Evolutionary conservation across 1,140 invertebrate genomes (phyloP).

Genomic region (Pogonognathellus flavescens): DNA sequence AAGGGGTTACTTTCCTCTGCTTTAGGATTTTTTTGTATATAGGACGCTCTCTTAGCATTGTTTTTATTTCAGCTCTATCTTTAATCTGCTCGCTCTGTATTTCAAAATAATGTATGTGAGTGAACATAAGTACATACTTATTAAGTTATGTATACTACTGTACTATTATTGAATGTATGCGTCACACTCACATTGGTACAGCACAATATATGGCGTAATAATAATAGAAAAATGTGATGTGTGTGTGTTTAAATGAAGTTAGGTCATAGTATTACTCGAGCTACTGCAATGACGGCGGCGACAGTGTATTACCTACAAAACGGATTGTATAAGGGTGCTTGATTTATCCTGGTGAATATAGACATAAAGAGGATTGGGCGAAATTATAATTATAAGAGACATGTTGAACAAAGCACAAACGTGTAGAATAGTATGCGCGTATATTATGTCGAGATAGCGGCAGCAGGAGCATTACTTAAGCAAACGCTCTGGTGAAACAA

Average conservation of each 20-base stretch:
- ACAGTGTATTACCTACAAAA: background rate
- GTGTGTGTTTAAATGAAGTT: background rate
- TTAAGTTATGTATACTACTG: slow-evolving; percentile 11
- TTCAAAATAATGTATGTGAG: slow-evolving; percentile 36
- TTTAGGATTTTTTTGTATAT: slow-evolving; percentile 7
- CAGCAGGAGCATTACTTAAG: background rate
- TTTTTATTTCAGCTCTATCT: slow-evolving; percentile 34
- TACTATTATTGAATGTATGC: slow-evolving; percentile 19
- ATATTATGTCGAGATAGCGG: background rate
- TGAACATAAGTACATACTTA: slow-evolving; percentile 47
- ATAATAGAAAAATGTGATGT: slow-evolving; percentile 21
- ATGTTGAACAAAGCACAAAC: slow-evolving; percentile 1
- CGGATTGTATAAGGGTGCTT: background rate
- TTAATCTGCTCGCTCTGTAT: slow-evolving; percentile 15
- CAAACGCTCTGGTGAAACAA: slow-evolving; percentile 11
- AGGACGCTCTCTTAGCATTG: slow-evolving; percentile 12
- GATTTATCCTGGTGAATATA: slow-evolving; percentile 24
- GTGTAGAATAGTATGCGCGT: background rate
- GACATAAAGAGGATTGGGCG: background rate
- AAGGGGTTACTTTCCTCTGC: background rate
- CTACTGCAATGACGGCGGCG: background rate
- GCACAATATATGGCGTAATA: background rate
- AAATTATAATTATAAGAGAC: slow-evolving; percentile 42
- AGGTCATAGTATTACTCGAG: background rate
- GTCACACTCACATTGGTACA: background rate